Base-by-base conservation (phyloP, 92 coral and sea anemone species). In the Actinostola sp. region DNA sequence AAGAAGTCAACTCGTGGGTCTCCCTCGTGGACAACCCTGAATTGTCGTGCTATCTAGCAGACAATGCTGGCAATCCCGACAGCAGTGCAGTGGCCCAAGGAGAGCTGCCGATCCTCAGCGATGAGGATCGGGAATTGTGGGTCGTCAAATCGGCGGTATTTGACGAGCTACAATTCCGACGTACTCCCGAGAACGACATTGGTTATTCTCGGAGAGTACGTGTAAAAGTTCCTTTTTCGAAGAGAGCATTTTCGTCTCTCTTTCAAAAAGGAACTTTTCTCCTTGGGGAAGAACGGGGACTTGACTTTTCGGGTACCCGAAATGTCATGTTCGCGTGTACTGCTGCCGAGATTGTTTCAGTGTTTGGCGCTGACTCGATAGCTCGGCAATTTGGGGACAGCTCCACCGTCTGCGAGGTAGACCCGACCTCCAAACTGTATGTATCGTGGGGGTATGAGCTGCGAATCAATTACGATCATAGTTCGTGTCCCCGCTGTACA, bases 101-200 rank as follows among this genome's bases (percentile, higher is more conserved):
- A 19, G 44, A 27, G 5, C 60, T 73, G 63, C 80, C 71, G 0
- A 11, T 50, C 41, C 23, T 44, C 19, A 61, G 49, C 42, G 60
- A 29, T 31, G 25, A 56, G 28, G 77, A 72, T 10, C 1, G 35
- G 21, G 39, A 55, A 38, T 16, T 58, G 27, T 61, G 63, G 53
- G 42, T 58, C 67, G 52, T 56, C 63, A 41, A 35, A 41, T 34
- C n/a, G 21, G 52, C 77, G 19, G 77, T 56, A 1, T 71, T 56
- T 58, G 77, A 71, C 49, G 77, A 71, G 56, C 67, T 56, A 32
- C 53, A 43, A 3, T 45, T 33, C 34, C 68, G 48, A 20, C 17
- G 69, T 71, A 60, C 77, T 15, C 29, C 77, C 33, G 31, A 43
- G 16, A 59, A 59, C 49, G 75, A 50, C 75, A 19, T 39, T 43